Base-by-base conservation (phyloP, 2,113 vertebrate species). In the Delphinus delphis region DNA sequence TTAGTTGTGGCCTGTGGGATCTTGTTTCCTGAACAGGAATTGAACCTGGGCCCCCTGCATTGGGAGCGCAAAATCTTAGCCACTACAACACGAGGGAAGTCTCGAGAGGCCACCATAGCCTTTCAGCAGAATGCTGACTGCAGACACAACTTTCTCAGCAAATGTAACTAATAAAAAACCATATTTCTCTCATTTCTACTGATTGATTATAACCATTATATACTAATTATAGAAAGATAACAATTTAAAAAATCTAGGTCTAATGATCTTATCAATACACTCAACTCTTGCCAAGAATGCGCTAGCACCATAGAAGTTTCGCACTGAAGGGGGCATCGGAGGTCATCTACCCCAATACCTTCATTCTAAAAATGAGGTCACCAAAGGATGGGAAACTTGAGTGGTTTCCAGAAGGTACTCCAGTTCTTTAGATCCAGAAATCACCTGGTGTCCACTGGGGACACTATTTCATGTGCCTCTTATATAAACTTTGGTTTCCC, bases 291-390 rank as follows among this genome's bases (percentile, higher is more conserved):
- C 10, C 20, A 95, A 90, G 82, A 41, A 53, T 38, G 53, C 88
- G 38, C 81, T 70, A 76, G 76, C 95, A 84, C n/a, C 55, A 70
- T 0, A 87, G 55, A 79, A 26, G 55, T 74, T 83, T n/a, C 79
- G 11, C 4, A 50, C 14, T 26, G 41, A 53, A 90, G 21, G 21
- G 6, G 77, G n/a, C 0, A 25, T 53, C 31, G 14, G 28, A 85
- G 65, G 23, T 87, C 83, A 63, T 82, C 50, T 85, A 94, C 28
- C 20, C 17, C 38, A 83, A 58, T 20, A 47, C 10, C 38, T 50
- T 80, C 62, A 88, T 77, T 97, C 90, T 95, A 25, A 87, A 97
- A 88, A 71, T 38, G 62, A 97, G 15, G 5, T 95, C 18, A 65
- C n/a, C 74, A 33, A 81, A 44, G 28, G 44, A 74, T n/a, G 21